These are phyloP conservation scores for Menidia menidia DNA, from an alignment of 2,797 vertebrate genomes.

Conservation along the genomic window DNA sequence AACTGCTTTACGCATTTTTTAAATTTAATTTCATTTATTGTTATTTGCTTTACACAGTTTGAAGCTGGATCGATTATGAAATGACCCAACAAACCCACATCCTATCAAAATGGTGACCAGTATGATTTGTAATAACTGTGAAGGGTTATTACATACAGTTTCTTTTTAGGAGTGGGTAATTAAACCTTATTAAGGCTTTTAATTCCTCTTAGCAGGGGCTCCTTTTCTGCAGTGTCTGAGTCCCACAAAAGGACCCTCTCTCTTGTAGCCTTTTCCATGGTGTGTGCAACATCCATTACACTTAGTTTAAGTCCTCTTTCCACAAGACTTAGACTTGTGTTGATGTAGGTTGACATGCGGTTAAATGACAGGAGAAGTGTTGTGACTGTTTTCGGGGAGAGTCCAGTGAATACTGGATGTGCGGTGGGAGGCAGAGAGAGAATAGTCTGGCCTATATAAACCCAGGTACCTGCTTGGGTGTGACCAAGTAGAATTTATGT, in stretches of 20 bases:
- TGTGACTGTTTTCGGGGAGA: constrained; percentile 47
- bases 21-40: no score
- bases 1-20: no score
- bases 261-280: constrained; percentile 13
- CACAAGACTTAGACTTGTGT: constrained; percentile 10
- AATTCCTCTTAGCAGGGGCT: neutral
- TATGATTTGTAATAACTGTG: neutral
- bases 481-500: constrained; percentile 47
- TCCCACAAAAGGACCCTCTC: neutral
- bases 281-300: constrained; percentile 11
- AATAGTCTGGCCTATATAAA: constrained; percentile 26
- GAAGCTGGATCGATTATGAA: no score
- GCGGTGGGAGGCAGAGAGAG: constrained; percentile 33
- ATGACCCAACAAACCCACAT: no score
- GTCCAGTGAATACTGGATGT: constrained; percentile 17
- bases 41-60: neutral
- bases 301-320: constrained; percentile 26
- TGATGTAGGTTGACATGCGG: constrained; percentile 25
- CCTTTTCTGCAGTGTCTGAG: neutral
- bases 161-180: neutral
- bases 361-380: constrained; percentile 35
- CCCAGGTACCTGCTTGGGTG: constrained; percentile 11
- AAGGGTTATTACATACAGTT: no score
- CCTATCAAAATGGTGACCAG: neutral
- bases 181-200: neutral